phyloP scores from a whole-genome alignment of 2,888 invertebrate species.

The Cephus spinipes region DNA sequence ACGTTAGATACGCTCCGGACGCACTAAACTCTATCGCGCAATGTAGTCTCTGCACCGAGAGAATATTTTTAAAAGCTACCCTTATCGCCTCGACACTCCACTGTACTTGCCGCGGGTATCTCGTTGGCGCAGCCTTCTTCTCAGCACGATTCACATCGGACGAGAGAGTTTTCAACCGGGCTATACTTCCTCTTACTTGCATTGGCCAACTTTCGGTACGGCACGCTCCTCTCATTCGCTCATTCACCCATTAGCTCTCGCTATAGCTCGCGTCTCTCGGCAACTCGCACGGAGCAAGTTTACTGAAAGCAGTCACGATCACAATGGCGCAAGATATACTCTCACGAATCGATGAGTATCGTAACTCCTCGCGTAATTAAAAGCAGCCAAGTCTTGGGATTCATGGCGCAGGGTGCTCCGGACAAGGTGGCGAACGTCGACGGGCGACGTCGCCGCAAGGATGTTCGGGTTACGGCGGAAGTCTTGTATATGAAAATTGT shows the following conservation, averaged over 20 bases:
- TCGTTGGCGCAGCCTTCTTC: not conserved
- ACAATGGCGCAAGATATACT: not conserved
- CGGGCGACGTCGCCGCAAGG: not conserved
- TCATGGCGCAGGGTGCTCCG: not conserved
- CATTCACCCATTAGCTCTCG: not conserved
- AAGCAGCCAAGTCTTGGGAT: not conserved
- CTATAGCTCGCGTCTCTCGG: not conserved
- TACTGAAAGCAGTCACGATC: not conserved
- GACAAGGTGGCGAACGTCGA: not conserved
- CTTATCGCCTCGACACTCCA: not conserved
- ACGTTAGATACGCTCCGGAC: not conserved
- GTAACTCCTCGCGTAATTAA: not conserved
- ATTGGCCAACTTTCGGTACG: not conserved
- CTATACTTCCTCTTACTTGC: not conserved
- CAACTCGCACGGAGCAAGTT: not conserved
- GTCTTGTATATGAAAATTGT: not conserved
- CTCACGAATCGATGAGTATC: not conserved
- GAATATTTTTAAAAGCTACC: not conserved
- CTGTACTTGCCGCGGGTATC: not conserved
- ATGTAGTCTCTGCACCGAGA: not conserved
- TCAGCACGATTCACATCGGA: not conserved
- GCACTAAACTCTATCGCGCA: not conserved
- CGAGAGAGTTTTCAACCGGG: not conserved
- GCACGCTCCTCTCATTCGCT: not conserved
- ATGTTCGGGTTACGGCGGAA: not conserved